Evolutionary conservation across 35 echinoderm and acorn worm genomes (phyloP).

Genomic region (Lytechinus pictus): DNA sequence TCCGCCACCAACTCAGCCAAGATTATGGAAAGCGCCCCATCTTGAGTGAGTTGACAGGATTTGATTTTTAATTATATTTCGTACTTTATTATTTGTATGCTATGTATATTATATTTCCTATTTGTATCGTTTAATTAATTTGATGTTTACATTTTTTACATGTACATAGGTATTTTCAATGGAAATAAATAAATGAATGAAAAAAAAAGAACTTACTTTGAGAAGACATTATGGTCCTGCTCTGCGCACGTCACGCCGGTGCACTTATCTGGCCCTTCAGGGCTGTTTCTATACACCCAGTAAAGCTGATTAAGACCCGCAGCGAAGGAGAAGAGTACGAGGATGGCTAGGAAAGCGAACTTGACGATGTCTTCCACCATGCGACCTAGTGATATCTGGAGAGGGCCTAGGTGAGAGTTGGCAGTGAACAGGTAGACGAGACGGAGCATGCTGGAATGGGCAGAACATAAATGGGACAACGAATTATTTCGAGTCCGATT

Average conservation of each 20-base stretch:
- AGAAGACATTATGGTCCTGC: constrained; percentile 94
- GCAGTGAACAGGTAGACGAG: constrained; percentile 94
- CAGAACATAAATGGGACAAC: background rate
- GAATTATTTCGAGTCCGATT: no score
- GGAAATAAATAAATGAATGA: no score
- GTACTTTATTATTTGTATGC: no score
- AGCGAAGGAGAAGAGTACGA: constrained; percentile 91
- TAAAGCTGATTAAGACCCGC: constrained; percentile 96
- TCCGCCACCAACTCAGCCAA: no score
- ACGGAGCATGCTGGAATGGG: constrained; percentile 79
- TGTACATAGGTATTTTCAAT: no score
- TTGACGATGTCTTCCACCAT: constrained; percentile 98
- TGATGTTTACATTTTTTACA: no score
- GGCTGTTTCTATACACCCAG: constrained; percentile 57
- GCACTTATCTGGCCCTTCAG: background rate
- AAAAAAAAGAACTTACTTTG: constrained; percentile 91
- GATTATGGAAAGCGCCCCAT: no score
- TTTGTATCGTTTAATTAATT: no score
- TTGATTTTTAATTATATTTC: no score
- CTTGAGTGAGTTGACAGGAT: no score
- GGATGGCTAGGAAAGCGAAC: constrained; percentile 82
- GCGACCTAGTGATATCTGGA: constrained; percentile 93
- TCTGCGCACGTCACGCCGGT: constrained; percentile 74
- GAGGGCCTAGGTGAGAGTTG: constrained; percentile 92
- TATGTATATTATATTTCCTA: no score